Conservation (phyloP, 2,113 vertebrate species). For the Dipodomys spectabilis region DNA sequence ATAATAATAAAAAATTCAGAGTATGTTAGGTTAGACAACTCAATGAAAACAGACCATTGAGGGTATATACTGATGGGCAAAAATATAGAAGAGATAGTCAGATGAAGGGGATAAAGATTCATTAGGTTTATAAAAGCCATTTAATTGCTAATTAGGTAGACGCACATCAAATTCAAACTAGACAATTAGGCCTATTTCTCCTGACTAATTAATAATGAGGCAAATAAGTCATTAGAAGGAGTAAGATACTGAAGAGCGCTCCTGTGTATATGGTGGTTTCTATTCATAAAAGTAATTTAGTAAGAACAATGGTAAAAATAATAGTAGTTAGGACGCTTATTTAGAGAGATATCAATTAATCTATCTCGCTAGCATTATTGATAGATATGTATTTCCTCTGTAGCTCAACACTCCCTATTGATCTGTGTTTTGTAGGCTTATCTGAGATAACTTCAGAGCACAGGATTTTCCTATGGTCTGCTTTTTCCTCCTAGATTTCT, state of each 20-base stretch:
- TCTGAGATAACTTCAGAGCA: background rate
- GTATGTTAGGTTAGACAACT: constrained; percentile 71
- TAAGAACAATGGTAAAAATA: background rate
- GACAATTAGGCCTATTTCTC: constrained; percentile 73
- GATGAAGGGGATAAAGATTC: constrained; percentile 48
- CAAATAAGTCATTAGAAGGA: constrained; percentile 4
- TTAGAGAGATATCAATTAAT: background rate
- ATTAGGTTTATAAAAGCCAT: constrained; percentile 61
- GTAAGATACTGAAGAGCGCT: constrained; percentile 35
- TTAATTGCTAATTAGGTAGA: constrained; percentile 79
- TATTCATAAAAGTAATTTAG: constrained; percentile 24
- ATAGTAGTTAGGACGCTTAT: accelerated
- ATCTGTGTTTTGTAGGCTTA: background rate
- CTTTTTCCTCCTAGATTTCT: no score
- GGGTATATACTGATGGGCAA: constrained; percentile 64
- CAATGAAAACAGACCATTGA: constrained; percentile 68
- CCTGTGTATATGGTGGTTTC: background rate
- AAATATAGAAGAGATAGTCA: constrained; percentile 65
- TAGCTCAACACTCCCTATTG: background rate
- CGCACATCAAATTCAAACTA: constrained; percentile 74
- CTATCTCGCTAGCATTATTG: background rate
- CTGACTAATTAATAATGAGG: constrained; percentile 68
- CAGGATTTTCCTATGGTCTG: background rate
- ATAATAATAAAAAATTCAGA: background rate
- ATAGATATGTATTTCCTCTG: background rate